A percentile compares a stretch with the other conserved stretches of the same genome.
These are phyloP conservation scores for Lytechinus pictus DNA, from an alignment of 35 echinoderm and acorn worm species.

Conservation along the genomic window DNA sequence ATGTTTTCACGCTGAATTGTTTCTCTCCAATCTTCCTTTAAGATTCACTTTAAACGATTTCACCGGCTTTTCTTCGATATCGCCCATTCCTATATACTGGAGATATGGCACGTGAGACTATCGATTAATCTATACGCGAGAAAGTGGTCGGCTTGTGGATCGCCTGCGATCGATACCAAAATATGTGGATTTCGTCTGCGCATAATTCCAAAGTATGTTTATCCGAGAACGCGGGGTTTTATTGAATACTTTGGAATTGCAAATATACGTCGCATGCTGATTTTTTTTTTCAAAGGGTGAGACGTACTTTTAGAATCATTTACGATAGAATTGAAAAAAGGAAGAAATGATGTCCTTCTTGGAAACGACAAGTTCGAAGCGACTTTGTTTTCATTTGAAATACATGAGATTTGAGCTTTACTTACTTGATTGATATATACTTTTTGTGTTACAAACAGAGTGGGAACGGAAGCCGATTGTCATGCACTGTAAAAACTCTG, in stretches of 20 bases:
- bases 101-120: constrained; percentile 31
- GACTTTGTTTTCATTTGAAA: no score
- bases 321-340: not conserved
- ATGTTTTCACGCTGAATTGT: no score
- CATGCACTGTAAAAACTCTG: no score
- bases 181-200: not conserved
- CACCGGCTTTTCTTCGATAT: not conserved
- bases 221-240: not conserved
- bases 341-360: no score
- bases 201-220: not conserved
- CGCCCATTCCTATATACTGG: not conserved
- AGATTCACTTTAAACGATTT: constrained; percentile 17
- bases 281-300: not conserved
- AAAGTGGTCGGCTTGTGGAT: constrained; percentile 20
- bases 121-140: not conserved
- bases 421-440: no score
- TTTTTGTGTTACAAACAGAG: no score
- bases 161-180: constrained; percentile 25
- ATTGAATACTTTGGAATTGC: not conserved
- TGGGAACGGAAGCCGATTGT: no score
- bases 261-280: not conserved
- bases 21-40: not conserved
- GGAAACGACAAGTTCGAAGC: no score
- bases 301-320: not conserved
- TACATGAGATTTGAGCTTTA: no score